Percentiles rank a stretch among this genome's conserved stretches.
phyloP scores from a whole-genome alignment of 64 coral and sea anemone genomes.

The Stylophora pistillata region DNA sequence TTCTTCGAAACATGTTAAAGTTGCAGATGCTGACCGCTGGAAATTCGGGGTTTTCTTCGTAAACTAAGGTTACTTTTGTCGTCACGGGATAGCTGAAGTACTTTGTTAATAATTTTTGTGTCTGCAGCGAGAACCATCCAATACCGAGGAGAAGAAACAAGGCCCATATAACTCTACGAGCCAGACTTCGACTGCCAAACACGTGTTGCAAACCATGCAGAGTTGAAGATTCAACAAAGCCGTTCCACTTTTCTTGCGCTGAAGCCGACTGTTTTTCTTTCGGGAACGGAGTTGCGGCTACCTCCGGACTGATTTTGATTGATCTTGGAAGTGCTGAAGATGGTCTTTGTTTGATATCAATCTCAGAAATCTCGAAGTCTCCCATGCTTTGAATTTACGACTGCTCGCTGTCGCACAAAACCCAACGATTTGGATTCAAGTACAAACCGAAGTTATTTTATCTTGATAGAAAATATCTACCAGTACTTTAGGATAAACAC shows the following conservation, averaged over 20 bases:
- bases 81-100: conserved; percentile 42
- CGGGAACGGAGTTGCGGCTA: neutral
- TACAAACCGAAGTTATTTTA: no score
- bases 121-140: conserved; percentile 35
- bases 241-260: conserved; percentile 19
- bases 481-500: no score
- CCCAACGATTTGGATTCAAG: no score
- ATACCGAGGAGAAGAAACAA: conserved; percentile 2
- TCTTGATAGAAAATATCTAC: no score
- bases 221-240: conserved; percentile 22
- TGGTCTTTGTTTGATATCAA: no score
- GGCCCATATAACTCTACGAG: conserved; percentile 21
- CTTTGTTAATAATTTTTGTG: neutral
- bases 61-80: conserved; percentile 19
- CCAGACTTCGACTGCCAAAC: conserved; percentile 3
- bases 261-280: neutral
- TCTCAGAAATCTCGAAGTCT: no score
- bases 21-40: conserved; percentile 63
- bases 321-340: neutral
- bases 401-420: no score
- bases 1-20: conserved; percentile 30
- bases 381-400: no score
- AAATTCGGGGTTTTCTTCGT: conserved; percentile 8
- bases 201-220: conserved; percentile 45
- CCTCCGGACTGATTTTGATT: neutral